phyloP scores from a whole-genome alignment of 2,113 vertebrate species.

The Orthonyx spaldingii region DNA sequence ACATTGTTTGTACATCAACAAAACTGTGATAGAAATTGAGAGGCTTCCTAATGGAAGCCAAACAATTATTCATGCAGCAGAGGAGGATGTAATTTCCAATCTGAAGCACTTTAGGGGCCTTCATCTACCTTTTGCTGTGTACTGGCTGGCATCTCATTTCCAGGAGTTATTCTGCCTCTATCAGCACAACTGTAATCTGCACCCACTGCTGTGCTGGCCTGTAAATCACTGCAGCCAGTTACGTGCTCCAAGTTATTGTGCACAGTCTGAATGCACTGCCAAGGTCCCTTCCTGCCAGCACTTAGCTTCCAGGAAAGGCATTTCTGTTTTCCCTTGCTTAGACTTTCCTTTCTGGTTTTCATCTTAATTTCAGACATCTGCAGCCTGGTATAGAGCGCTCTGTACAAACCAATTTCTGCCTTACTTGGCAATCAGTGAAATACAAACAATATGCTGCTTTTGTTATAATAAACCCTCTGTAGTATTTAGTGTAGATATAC shows the following conservation, averaged over 20 bases:
- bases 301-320: background rate
- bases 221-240: constrained; percentile 5
- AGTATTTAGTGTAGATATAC: background rate
- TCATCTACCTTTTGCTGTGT: constrained; percentile 2
- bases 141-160: constrained; percentile 45
- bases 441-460: background rate
- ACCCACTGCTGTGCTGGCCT: background rate
- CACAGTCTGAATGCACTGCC: background rate
- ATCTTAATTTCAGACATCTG: background rate
- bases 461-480: background rate
- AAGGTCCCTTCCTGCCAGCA: background rate
- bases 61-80: background rate
- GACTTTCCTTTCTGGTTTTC: background rate
- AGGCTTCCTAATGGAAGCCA: background rate
- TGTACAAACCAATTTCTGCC: background rate
- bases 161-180: constrained; percentile 29
- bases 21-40: background rate
- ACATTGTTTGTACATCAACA: background rate
- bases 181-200: constrained; percentile 32
- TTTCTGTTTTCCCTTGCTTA: background rate
- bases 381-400: background rate
- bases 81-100: constrained; percentile 22
- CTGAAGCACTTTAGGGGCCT: background rate
- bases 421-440: background rate
- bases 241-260: background rate